A percentile compares a stretch with the other conserved stretches of the same genome.
phyloP scores from a whole-genome alignment of 2,888 invertebrate genomes.

The Agrotis clavis region DNA sequence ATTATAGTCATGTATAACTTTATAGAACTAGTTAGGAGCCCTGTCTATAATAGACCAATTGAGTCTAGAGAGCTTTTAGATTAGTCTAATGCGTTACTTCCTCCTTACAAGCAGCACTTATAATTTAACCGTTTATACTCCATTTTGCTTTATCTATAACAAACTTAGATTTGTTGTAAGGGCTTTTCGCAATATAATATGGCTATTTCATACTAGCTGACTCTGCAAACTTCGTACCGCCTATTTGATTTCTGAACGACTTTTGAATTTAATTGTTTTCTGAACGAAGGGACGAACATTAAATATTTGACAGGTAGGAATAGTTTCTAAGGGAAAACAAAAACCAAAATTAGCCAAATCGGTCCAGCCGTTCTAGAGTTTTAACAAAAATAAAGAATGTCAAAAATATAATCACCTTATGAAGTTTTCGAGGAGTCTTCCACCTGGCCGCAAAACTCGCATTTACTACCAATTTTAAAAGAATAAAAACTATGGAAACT shows the following conservation, averaged over 20 bases:
- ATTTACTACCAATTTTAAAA: conserved; percentile 50
- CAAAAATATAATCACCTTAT: background rate
- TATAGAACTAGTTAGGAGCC: conserved; percentile 25
- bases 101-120: conserved; percentile 44
- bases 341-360: no score
- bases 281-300: no score
- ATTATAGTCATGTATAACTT: conserved; percentile 18
- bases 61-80: conserved; percentile 54
- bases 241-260: no score
- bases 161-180: conserved; percentile 4
- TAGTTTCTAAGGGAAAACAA: no score
- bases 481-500: conserved; percentile 55
- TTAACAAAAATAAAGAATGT: conserved; percentile 17
- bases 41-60: conserved; percentile 54
- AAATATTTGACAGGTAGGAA: no score
- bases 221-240: no score
- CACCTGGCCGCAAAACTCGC: conserved; percentile 49
- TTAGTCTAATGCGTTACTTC: conserved; percentile 57
- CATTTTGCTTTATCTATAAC: conserved; percentile 38
- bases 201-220: no score
- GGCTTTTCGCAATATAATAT: background rate
- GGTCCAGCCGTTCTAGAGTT: no score
- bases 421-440: conserved; percentile 38
- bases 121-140: conserved; percentile 47
- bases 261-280: no score